Conservation (phyloP, 2,888 invertebrate species). For the Rapana venosa region DNA sequence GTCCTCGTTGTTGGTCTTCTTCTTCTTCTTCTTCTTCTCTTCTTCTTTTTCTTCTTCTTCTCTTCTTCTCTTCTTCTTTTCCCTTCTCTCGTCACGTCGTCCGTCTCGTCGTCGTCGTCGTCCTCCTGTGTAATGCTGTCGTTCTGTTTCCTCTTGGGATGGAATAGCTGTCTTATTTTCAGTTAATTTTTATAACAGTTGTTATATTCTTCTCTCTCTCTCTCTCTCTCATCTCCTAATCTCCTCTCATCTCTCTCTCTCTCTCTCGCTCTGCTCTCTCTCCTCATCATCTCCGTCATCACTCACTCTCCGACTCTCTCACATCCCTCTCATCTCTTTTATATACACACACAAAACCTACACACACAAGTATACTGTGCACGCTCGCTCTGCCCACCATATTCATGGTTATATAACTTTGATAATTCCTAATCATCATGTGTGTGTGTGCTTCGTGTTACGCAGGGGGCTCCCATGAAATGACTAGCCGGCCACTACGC, state of each 20-base stretch:
- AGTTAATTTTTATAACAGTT: not conserved
- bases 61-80: not conserved
- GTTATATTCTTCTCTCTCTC: not conserved
- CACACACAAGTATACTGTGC: too few species aligned
- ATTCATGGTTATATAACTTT: too few species aligned
- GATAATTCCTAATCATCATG: not conserved
- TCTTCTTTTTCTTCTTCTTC: not conserved
- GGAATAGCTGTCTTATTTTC: too few species aligned
- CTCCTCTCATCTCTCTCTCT: not conserved
- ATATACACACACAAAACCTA: too few species aligned
- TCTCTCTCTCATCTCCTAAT: not conserved
- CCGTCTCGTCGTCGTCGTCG: not conserved
- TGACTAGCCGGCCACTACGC: constrained; percentile 49
- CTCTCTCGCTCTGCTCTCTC: too few species aligned
- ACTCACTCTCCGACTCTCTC: too few species aligned
- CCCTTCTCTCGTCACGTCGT: not conserved
- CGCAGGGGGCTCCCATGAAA: constrained; percentile 52
- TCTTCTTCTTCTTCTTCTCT: not conserved
- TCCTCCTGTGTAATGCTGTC: not conserved
- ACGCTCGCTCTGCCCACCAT: too few species aligned
- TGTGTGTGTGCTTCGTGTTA: constrained; percentile 12
- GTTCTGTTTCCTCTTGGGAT: not conserved
- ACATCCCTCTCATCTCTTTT: too few species aligned
- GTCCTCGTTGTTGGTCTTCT: not conserved
- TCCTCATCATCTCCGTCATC: too few species aligned